Conservation (phyloP, 2,888 invertebrate species). For the Steinernema hermaphroditum region DNA sequence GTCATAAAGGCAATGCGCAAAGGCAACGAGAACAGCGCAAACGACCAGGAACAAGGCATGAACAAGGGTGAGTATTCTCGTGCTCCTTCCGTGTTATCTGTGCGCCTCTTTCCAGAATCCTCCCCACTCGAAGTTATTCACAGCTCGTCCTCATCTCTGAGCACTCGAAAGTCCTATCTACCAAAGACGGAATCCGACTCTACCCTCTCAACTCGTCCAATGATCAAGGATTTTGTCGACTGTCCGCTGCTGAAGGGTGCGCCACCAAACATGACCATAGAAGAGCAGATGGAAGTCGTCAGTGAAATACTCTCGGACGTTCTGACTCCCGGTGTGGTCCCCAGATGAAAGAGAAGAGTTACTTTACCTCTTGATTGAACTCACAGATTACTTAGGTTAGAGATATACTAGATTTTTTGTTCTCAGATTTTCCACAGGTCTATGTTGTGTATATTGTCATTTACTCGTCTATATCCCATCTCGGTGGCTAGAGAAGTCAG, state of each 20-base stretch:
- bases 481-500: not conserved
- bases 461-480: not conserved
- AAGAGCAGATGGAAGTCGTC: not conserved
- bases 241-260: slow-evolving; percentile 9
- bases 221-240: not conserved
- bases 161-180: slow-evolving; percentile 7
- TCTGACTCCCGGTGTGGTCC: not conserved
- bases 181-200: slow-evolving; percentile 8
- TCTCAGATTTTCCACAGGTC: not conserved
- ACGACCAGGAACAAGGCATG: not conserved
- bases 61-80: not conserved
- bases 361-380: not conserved
- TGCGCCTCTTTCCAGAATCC: not conserved
- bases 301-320: slow-evolving; percentile 1
- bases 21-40: not conserved
- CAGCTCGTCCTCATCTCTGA: not conserved
- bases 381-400: not conserved
- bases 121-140: not conserved
- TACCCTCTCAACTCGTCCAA: not conserved
- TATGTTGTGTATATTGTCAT: slow-evolving; percentile 20
- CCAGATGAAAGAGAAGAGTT: not conserved
- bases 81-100: not conserved
- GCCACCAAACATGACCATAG: not conserved
- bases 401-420: slow-evolving; percentile 6
- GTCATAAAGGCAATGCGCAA: slow-evolving; percentile 51